Evolutionary conservation across 1,140 invertebrate genomes (phyloP), one percentile per base, ranked within the genome.

Genomic region (Magallana angulata): DNA sequence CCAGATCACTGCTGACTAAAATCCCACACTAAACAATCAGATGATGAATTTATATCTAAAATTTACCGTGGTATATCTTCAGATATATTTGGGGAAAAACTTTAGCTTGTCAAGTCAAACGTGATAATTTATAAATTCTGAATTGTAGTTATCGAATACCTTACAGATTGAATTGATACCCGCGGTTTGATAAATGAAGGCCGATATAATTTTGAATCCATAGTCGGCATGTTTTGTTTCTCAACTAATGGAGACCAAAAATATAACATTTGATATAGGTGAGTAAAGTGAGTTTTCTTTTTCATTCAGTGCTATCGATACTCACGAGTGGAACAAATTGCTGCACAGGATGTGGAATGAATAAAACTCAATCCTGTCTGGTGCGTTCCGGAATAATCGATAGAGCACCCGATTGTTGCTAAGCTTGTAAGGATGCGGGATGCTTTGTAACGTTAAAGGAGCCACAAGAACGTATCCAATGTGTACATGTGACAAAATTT

Each of bases 321-420:
- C 68, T 30, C 12, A 30, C 30, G 68, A 76, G 68, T 76, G 68
- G 68, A 12, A 30, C 14, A 76, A 76, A 76, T 30, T 76, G 24
- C 14, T 76, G 68, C 24, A 76, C 68, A 76, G 68, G 68, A 76
- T 76, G 68, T 76, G 36, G 68, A 76, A 76, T 76, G 36, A 76
- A 76, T 76, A 76, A 76, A 76, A 76, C 24, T 76, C 68, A 76
- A 76, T 76, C 68, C 24, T 76, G 68, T 76, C 68, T 76, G 68
- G 24, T 76, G 8, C 68, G 68, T 76, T 76, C 68, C 68, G 68
- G 68, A 76, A 76, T 76, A 76, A 76, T 76, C 68, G 68, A 76
- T 76, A 36, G 18, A 76, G 12, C 24, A 76, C 12, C 68, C 24
- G 68, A 76, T 76, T 76, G 68, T 76, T 76, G 68, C 68, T 76